A percentile compares a stretch with the other conserved stretches of the same genome.
phyloP scores from a whole-genome alignment of 2,797 vertebrate genomes.

The Fringilla coelebs region DNA sequence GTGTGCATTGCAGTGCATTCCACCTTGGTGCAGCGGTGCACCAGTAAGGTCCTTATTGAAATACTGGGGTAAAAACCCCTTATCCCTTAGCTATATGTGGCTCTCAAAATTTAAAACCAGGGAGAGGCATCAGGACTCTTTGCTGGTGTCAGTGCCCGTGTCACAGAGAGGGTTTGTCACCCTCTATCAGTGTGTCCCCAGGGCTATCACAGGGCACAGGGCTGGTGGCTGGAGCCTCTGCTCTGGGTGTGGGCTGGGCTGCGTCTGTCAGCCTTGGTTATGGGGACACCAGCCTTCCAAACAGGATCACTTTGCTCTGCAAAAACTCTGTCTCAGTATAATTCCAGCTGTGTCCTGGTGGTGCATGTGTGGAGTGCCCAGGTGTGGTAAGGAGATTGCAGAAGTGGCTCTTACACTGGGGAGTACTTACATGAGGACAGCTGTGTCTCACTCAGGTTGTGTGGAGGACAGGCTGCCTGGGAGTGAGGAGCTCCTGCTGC shows the following conservation, averaged over 20 bases:
- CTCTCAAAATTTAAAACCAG: neutral
- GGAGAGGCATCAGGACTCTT: neutral
- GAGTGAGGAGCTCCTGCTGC: neutral
- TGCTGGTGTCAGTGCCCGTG: neutral
- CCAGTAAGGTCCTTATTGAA: neutral
- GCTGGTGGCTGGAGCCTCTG: neutral
- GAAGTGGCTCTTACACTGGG: neutral
- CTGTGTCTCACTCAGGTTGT: neutral
- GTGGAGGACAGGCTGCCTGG: neutral
- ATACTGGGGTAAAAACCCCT: neutral
- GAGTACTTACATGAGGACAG: neutral
- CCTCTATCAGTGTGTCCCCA: neutral
- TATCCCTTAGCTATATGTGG: neutral
- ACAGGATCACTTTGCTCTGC: neutral
- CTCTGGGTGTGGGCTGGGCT: neutral
- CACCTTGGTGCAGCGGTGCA: no score
- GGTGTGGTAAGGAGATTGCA: neutral
- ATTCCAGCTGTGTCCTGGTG: neutral
- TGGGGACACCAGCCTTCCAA: neutral
- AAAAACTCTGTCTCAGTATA: neutral
- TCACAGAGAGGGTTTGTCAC: neutral
- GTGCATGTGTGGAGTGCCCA: neutral
- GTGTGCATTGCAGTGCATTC: neutral
- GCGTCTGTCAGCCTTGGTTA: neutral
- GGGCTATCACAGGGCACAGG: neutral